phyloP scores from a whole-genome alignment of 1,140 invertebrate genomes.

The Macrobrachium nipponense region DNA sequence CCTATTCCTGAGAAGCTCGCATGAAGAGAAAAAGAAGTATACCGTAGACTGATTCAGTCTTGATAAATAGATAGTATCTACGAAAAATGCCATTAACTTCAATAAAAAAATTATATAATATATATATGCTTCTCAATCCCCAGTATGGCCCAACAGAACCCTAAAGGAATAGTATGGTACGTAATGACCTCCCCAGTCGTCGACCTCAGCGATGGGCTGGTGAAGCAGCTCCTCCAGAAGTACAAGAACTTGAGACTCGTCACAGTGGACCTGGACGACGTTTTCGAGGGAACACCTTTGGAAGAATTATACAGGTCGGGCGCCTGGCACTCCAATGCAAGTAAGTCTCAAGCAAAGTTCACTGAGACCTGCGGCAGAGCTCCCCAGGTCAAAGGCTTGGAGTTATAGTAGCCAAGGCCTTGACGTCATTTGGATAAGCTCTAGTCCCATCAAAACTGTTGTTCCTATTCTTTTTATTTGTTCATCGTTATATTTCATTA shows the following conservation, averaged over 20 bases:
- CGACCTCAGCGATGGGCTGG: neutral
- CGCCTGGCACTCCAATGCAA: neutral
- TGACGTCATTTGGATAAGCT: neutral
- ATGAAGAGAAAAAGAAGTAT: too few species aligned
- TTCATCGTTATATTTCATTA: too few species aligned
- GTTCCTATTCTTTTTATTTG: too few species aligned
- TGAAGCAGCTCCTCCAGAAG: neutral
- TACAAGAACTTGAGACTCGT: conserved; percentile 8
- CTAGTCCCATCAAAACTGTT: too few species aligned
- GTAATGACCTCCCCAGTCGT: neutral
- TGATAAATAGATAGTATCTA: too few species aligned
- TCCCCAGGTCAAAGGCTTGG: too few species aligned
- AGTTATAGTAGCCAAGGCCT: too few species aligned
- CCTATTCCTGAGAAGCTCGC: too few species aligned
- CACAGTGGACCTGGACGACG: neutral
- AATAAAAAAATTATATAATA: too few species aligned
- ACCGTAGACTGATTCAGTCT: too few species aligned
- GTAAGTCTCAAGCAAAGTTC: neutral
- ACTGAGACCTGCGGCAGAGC: neutral
- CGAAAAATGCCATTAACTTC: too few species aligned
- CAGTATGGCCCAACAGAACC: conserved; percentile 28
- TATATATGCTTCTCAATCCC: neutral
- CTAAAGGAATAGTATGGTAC: conserved; percentile 1
- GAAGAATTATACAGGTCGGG: neutral
- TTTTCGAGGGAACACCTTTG: conserved; percentile 12